phyloP scores from a whole-genome alignment of 2,888 invertebrate genomes.

The Pyrrhosoma nymphula region DNA sequence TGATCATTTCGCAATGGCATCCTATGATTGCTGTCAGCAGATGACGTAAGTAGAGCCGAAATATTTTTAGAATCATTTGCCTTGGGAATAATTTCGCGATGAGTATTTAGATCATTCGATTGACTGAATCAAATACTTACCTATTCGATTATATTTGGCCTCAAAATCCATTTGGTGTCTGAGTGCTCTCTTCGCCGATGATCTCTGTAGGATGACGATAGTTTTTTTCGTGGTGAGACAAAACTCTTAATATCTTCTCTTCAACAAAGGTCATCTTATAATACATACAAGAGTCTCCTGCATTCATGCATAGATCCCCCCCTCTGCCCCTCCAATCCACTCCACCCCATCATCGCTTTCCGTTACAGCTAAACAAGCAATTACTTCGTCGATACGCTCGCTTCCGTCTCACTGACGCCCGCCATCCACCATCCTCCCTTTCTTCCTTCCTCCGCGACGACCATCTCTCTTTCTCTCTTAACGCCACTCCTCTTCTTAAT shows the following conservation, averaged over 20 bases:
- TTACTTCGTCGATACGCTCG: neutral
- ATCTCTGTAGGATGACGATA: too few relatives aligned
- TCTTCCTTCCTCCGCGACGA: neutral
- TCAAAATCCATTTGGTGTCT: too few relatives aligned
- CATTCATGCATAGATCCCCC: neutral
- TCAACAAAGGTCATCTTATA: neutral
- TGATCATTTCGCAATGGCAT: neutral
- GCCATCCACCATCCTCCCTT: neutral
- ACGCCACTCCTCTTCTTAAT: neutral
- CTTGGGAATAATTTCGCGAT: neutral
- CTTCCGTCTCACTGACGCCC: neutral
- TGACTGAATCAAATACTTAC: neutral
- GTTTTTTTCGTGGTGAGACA: neutral
- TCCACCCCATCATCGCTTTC: neutral
- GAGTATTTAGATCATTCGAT: neutral
- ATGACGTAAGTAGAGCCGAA: neutral
- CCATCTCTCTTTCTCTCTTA: neutral
- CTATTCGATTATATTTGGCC: neutral
- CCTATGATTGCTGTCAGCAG: neutral
- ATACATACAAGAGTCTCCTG: neutral
- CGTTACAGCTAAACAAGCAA: conserved; percentile 16
- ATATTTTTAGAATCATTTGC: too few relatives aligned
- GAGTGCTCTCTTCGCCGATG: too few relatives aligned
- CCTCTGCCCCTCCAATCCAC: neutral
- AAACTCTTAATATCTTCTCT: neutral